phyloP scores from a whole-genome alignment of 2,888 invertebrate species.

The Leptura quadrifasciata region DNA sequence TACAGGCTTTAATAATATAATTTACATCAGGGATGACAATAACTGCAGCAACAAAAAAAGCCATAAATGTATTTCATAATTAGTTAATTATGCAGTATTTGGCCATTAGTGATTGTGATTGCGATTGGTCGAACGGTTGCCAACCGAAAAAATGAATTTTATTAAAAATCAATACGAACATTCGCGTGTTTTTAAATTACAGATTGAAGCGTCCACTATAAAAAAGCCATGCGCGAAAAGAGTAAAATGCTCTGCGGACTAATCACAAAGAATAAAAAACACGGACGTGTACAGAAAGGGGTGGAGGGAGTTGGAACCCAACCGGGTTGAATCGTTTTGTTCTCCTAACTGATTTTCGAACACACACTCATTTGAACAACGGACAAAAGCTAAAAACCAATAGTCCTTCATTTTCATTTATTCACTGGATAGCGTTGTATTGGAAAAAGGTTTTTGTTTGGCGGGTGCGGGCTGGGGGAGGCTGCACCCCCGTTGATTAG shows the following conservation, averaged over 20 bases:
- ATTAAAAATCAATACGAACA: conserved; percentile 75
- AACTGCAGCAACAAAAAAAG: conserved; percentile 64
- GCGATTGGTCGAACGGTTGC: conserved; percentile 73
- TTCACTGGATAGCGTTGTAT: conserved; percentile 73
- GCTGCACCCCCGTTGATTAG: conserved; percentile 66
- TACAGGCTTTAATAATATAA: conserved; percentile 64
- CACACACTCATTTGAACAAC: conserved; percentile 71
- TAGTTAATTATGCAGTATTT: conserved; percentile 73
- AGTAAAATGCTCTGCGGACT: conserved; percentile 73
- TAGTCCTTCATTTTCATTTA: conserved; percentile 75
- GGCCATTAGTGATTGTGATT: conserved; percentile 72
- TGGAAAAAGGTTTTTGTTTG: conserved; percentile 74
- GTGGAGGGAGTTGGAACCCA: conserved; percentile 46
- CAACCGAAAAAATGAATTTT: conserved; percentile 75
- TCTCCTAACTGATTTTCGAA: conserved; percentile 74
- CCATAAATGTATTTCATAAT: conserved; percentile 73
- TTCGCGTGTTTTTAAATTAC: conserved; percentile 74
- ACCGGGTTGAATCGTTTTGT: conserved; percentile 70
- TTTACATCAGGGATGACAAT: conserved; percentile 64
- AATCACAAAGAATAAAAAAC: conserved; percentile 74
- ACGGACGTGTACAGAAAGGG: conserved; percentile 69
- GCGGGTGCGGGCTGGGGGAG: conserved; percentile 56
- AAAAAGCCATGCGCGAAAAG: conserved; percentile 75
- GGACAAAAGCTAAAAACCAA: conserved; percentile 75
- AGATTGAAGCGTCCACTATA: conserved; percentile 73